Conservation (phyloP, 2,113 vertebrate species). For the Gymnorhina tibicen region DNA sequence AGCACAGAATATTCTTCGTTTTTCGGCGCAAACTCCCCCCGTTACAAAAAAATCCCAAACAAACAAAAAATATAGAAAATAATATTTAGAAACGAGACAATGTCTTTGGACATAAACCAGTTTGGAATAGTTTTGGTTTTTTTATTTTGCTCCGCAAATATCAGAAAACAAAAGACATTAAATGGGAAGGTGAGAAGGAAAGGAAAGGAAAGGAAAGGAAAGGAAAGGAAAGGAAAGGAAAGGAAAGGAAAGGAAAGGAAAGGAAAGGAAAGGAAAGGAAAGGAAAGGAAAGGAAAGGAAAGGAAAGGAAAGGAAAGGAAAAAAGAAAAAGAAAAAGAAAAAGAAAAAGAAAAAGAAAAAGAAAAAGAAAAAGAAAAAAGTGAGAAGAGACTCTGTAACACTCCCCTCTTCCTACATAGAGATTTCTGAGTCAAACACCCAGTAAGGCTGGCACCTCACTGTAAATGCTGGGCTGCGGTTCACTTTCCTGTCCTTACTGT, state of each 20-base stretch:
- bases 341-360: accelerated
- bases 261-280: neutral
- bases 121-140: neutral
- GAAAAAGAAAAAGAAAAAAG: accelerated
- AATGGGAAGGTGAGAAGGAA: neutral
- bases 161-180: neutral
- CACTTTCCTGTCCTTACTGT: neutral
- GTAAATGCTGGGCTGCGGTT: neutral
- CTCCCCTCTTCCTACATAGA: neutral
- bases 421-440: neutral
- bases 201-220: neutral
- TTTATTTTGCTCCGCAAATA: neutral
- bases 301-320: accelerated
- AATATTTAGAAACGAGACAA: neutral
- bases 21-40: accelerated
- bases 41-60: accelerated
- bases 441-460: neutral
- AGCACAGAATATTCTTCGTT: neutral
- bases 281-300: accelerated
- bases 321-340: no score
- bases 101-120: neutral
- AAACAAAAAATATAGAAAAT: neutral
- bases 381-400: neutral
- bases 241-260: neutral
- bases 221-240: neutral